Conservation (phyloP, 2,797 vertebrate genomes). For the Artibeus jamaicensis region DNA sequence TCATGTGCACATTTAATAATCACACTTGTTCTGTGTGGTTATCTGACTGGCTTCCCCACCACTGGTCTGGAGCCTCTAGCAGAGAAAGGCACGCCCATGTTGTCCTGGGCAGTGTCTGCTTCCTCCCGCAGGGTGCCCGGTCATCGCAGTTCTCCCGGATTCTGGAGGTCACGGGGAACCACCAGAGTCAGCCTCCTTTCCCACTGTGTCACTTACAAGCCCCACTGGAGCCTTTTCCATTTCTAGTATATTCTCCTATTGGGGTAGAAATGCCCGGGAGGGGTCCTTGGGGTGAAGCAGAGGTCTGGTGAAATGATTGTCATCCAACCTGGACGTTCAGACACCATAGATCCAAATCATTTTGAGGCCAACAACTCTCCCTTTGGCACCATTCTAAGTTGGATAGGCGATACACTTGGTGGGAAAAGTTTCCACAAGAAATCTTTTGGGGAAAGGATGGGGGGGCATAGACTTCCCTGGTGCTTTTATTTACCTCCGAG, state of each 20-base stretch:
- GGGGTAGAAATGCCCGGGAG: background rate
- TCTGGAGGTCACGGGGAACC: background rate
- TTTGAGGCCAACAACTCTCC: background rate
- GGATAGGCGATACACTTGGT: background rate
- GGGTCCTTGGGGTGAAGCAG: background rate
- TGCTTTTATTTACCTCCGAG: background rate
- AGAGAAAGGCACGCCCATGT: background rate
- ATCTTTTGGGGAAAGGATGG: background rate
- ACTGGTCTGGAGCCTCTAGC: no score
- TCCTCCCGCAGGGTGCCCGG: background rate
- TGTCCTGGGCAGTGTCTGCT: rapidly evolving
- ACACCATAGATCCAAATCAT: background rate
- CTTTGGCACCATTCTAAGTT: background rate
- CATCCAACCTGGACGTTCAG: background rate
- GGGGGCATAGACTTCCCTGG: background rate
- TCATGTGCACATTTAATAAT: background rate
- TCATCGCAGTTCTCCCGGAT: background rate
- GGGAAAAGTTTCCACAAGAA: background rate
- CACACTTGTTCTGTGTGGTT: background rate
- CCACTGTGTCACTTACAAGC: background rate
- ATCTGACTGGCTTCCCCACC: background rate
- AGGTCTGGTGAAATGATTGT: background rate
- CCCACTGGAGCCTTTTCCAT: background rate
- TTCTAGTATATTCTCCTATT: background rate
- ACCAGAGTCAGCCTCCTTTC: background rate